Percentiles rank a stretch among this genome's conserved stretches.
Conservation (phyloP, 2,113 vertebrate species). For the Syrrhaptes paradoxus region DNA sequence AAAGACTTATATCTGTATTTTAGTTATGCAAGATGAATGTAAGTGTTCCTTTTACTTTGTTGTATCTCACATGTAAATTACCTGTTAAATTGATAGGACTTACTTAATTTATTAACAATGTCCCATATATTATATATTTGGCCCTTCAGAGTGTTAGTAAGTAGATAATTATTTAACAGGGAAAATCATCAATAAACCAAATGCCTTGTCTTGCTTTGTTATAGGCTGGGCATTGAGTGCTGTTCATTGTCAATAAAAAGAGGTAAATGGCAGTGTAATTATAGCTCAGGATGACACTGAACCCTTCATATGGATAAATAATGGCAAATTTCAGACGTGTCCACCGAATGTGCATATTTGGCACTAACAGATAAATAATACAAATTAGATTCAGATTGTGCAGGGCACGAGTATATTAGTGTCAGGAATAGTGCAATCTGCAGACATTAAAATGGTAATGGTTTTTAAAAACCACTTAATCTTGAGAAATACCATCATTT, state of each 20-base stretch:
- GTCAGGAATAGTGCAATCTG: slow-evolving; percentile 48
- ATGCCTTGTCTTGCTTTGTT: background rate
- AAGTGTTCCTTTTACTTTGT: background rate
- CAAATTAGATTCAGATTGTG: slow-evolving; percentile 54
- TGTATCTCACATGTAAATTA: background rate
- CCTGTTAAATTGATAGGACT: background rate
- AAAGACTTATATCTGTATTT: background rate
- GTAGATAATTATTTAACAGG: background rate
- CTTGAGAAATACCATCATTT: slow-evolving; percentile 46
- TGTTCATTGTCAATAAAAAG: background rate
- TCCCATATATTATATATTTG: background rate
- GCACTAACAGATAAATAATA: slow-evolving; percentile 34
- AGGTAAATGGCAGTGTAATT: background rate
- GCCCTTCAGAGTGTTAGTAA: background rate
- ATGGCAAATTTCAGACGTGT: slow-evolving; percentile 13
- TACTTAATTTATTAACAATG: background rate
- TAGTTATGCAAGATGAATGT: background rate
- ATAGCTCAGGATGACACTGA: background rate
- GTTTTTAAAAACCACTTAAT: slow-evolving; percentile 61
- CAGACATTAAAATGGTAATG: slow-evolving; percentile 53
- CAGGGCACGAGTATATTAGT: slow-evolving; percentile 16
- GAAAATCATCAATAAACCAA: background rate
- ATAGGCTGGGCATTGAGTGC: background rate
- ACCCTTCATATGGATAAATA: background rate
- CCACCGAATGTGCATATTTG: background rate